Conservation (phyloP, 2,113 vertebrate species). For the Nothobranchius furzeri region DNA sequence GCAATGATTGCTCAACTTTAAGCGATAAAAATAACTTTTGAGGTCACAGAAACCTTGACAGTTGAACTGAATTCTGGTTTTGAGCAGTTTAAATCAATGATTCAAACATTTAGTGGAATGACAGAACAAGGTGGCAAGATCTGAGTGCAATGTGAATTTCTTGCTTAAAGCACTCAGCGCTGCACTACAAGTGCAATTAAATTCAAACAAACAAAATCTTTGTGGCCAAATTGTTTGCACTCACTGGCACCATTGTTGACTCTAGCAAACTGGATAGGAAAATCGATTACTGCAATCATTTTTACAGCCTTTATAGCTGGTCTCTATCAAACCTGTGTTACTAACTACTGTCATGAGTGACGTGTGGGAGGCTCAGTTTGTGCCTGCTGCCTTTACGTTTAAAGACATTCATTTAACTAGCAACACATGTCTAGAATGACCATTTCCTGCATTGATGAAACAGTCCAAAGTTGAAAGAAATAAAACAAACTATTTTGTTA, state of each 20-base stretch:
- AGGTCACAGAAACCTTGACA: conserved; percentile 44
- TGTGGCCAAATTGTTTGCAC: conserved; percentile 56
- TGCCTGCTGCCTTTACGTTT: conserved; percentile 15
- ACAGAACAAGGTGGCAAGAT: not conserved
- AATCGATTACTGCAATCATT: conserved; percentile 63
- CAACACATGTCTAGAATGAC: not conserved
- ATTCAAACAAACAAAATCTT: conserved; percentile 31
- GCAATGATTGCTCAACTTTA: conserved; percentile 44
- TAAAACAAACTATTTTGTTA: not conserved
- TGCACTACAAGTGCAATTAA: conserved; percentile 10
- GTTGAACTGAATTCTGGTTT: conserved; percentile 43
- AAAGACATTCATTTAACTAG: not conserved
- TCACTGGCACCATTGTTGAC: conserved; percentile 50
- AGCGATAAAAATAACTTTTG: conserved; percentile 30
- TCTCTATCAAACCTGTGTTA: conserved; percentile 43
- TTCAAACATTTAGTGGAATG: conserved; percentile 19
- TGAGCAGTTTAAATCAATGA: conserved; percentile 35
- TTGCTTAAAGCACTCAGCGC: conserved; percentile 10
- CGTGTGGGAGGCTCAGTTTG: conserved; percentile 9
- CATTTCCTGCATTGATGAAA: conserved; percentile 7
- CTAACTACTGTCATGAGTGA: conserved; percentile 46
- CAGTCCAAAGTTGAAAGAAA: conserved; percentile 1
- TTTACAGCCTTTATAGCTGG: conserved; percentile 53
- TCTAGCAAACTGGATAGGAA: conserved; percentile 49
- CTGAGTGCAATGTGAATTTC: not conserved